These are phyloP conservation scores for Nothobranchius kuhntae DNA, from an alignment of 2,113 vertebrate species.

Conservation along the genomic window DNA sequence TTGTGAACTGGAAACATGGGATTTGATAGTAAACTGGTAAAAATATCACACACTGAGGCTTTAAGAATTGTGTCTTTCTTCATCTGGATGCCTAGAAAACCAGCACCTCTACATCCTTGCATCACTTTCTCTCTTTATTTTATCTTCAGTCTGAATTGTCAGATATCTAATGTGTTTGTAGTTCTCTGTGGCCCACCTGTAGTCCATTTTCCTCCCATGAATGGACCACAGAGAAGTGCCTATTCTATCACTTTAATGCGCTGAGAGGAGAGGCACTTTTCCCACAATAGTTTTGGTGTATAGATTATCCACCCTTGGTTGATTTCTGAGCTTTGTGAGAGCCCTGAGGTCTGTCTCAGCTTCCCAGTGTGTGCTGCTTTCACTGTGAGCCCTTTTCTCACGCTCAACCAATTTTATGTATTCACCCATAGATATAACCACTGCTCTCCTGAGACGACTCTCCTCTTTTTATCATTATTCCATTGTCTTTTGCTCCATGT, in stretches of 20 bases:
- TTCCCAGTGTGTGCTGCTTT: conserved; percentile 54
- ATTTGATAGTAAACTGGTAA: no score
- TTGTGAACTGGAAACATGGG: no score
- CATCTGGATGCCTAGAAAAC: no score
- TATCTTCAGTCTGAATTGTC: conserved; percentile 14
- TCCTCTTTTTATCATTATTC: conserved; percentile 15
- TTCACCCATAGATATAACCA: conserved; percentile 65
- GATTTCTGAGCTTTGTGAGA: conserved; percentile 64
- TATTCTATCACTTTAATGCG: conserved; percentile 58
- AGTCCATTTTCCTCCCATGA: conserved; percentile 44
- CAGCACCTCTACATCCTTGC: not conserved
- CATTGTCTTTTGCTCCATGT: conserved; percentile 35
- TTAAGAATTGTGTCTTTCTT: no score
- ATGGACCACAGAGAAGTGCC: conserved; percentile 54
- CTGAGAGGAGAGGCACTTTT: conserved; percentile 59
- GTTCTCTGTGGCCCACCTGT: conserved; percentile 20
- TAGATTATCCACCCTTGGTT: conserved; percentile 69
- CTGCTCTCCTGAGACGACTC: conserved; percentile 46
- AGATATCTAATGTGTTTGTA: conserved; percentile 16
- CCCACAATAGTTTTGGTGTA: conserved; percentile 66
- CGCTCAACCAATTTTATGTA: conserved; percentile 70
- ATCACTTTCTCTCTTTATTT: not conserved
- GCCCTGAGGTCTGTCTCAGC: conserved; percentile 63
- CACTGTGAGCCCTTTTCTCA: conserved; percentile 60
- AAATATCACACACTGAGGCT: no score